Percentiles rank a stretch among this genome's conserved stretches.
These are phyloP conservation scores for Ladona fulva DNA, from an alignment of 1,140 invertebrate genomes.

Conservation along the genomic window DNA sequence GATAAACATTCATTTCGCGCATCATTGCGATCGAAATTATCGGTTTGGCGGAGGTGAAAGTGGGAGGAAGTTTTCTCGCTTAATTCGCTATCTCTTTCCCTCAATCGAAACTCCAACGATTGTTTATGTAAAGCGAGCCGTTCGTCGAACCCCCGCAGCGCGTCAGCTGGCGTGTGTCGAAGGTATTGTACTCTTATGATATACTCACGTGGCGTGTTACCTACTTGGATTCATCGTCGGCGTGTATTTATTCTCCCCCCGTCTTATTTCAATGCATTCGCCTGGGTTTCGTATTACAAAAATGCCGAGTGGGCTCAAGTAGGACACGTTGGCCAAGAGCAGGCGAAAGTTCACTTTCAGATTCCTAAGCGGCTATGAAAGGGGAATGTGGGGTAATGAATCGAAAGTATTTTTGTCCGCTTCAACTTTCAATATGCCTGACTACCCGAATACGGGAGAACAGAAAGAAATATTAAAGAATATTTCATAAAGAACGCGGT, in stretches of 20 bases:
- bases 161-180: background rate
- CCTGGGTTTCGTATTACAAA: background rate
- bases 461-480: too few species aligned
- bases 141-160: background rate
- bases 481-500: too few species aligned
- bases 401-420: background rate
- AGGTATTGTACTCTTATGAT: too few species aligned
- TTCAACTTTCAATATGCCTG: background rate
- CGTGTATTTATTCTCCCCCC: background rate
- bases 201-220: too few species aligned
- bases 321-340: background rate
- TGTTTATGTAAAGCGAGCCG: background rate
- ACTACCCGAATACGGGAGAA: too few species aligned
- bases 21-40: too few species aligned
- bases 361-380: background rate
- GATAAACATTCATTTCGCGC: too few species aligned
- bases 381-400: background rate
- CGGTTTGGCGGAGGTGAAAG: too few species aligned
- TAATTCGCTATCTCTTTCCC: too few species aligned
- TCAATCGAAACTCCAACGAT: too few species aligned
- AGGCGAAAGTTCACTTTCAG: constrained; percentile 4
- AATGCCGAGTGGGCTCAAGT: background rate
- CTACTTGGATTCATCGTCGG: background rate
- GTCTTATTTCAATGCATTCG: background rate
- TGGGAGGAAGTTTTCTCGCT: too few species aligned